Evolutionary conservation across 2,113 vertebrate genomes (phyloP).

Genomic region (Pterocles orientalis): DNA sequence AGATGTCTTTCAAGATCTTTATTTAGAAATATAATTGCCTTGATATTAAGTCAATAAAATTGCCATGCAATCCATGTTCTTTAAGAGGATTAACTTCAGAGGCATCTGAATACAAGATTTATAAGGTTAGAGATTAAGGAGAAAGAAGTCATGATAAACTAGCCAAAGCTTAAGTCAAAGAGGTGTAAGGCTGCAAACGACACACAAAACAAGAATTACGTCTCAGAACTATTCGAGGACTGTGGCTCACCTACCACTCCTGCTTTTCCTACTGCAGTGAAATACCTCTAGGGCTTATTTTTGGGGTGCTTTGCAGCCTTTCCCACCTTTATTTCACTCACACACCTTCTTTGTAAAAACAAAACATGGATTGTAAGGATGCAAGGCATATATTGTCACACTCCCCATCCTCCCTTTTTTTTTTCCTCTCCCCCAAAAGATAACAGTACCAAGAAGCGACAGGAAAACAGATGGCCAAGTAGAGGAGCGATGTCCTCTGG

Average conservation of each 20-base stretch:
- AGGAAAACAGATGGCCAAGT: neutral
- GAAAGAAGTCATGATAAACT: neutral
- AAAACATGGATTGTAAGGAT: neutral
- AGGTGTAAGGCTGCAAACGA: neutral
- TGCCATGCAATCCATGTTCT: neutral
- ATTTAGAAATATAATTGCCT: neutral
- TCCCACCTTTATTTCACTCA: neutral
- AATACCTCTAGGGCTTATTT: neutral
- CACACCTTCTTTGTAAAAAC: neutral
- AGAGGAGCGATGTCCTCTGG: neutral
- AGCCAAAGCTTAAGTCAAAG: neutral
- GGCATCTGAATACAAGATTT: neutral
- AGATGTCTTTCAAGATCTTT: neutral
- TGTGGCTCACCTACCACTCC: neutral
- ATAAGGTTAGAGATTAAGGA: neutral
- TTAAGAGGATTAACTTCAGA: neutral
- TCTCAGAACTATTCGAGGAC: neutral
- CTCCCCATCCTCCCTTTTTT: fast-evolving
- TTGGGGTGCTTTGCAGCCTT: neutral
- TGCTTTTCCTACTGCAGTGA: neutral
- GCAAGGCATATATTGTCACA: neutral
- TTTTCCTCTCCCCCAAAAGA: neutral
- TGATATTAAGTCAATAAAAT: neutral
- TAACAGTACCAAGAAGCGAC: neutral
- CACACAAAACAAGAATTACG: neutral